Evolutionary conservation across 2,888 invertebrate genomes (phyloP), one percentile per base, ranked within the genome.

Genomic region (Serripes groenlandicus): DNA sequence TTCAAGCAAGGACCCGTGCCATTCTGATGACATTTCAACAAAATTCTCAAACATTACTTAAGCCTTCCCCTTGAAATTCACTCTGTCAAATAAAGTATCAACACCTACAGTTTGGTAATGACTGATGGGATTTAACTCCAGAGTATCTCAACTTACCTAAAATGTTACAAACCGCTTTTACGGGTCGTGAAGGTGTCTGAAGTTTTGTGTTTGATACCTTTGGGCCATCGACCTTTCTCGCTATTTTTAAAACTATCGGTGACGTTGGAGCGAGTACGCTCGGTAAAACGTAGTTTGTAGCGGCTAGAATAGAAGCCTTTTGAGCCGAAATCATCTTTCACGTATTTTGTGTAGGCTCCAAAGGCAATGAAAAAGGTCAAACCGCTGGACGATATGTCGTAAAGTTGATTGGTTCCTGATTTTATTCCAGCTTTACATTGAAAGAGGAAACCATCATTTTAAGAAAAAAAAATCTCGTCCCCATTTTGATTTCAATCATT

Each of bases 211-310:
- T 66, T 26, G 66, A 66, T 26, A 21, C 42, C 66, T 66, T 66
- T 37, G 66, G 66, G 11, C 34, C 32, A 26, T 88, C 74, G 5
- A 81, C 37, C 75, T 87, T 81, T 37, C 81, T 77, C 32, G 87
- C 52, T 23, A 23, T 15, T 66, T 66, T 66, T 26, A 42, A 23
- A 42, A 86, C 66, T 35, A 86, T 82, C 23, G 88, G 85, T 56
- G 87, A 73, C n/a, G 86, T 49, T 30, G 90, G 90, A 35, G 85
- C 84, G 28, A 87, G 35, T 7, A 84, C 70, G 30, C 81, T 86
- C 11, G 92, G 89, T 28, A 91, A 88, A 52, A 90, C 79, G 71
- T 91, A 90, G 34, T 88, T 81, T 28, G 90, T 88, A 32, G 92
- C 92, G 49, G 89, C 79, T 28, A 82, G 26, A 66, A 90, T 76